Conservation (phyloP, 2,888 invertebrate species). For the Dicycla oo region DNA sequence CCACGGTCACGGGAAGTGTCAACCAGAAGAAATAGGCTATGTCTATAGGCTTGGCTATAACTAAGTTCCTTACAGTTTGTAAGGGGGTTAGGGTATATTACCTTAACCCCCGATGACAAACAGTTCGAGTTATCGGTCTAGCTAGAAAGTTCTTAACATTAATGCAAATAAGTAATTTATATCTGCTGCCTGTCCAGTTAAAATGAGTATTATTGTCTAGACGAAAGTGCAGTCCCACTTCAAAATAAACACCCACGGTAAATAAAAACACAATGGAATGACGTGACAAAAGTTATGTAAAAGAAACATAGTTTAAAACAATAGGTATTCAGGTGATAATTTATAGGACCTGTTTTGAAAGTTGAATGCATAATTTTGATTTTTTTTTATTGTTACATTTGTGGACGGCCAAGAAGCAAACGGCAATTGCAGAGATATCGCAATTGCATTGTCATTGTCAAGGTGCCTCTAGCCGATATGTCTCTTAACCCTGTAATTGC, state of each 20-base stretch:
- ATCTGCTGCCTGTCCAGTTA: background rate
- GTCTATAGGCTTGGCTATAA: background rate
- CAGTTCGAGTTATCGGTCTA: background rate
- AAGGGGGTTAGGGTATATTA: too few relatives aligned
- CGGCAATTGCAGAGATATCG: background rate
- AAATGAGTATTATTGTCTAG: slow-evolving; percentile 47
- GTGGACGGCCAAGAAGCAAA: too few relatives aligned
- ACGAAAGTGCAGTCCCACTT: slow-evolving; percentile 11
- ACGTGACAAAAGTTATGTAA: slow-evolving; percentile 25
- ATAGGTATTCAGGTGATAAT: slow-evolving; percentile 23
- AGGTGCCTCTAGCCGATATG: background rate
- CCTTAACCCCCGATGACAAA: background rate
- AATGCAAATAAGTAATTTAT: slow-evolving; percentile 17
- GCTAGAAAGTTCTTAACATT: slow-evolving; percentile 1
- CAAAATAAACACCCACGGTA: slow-evolving; percentile 26
- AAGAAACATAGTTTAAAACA: slow-evolving; percentile 35
- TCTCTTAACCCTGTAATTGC: too few relatives aligned
- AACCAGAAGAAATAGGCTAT: too few relatives aligned
- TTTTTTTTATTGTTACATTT: too few relatives aligned
- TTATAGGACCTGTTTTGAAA: slow-evolving; percentile 14
- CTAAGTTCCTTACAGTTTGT: background rate
- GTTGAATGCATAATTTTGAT: slow-evolving; percentile 7
- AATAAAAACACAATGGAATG: slow-evolving; percentile 31
- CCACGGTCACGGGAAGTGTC: too few relatives aligned
- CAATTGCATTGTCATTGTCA: background rate